A percentile compares a stretch with the other conserved stretches of the same genome.
These are phyloP conservation scores for Zophobas atratus DNA, from an alignment of 1,140 invertebrate species.

Conservation along the genomic window DNA sequence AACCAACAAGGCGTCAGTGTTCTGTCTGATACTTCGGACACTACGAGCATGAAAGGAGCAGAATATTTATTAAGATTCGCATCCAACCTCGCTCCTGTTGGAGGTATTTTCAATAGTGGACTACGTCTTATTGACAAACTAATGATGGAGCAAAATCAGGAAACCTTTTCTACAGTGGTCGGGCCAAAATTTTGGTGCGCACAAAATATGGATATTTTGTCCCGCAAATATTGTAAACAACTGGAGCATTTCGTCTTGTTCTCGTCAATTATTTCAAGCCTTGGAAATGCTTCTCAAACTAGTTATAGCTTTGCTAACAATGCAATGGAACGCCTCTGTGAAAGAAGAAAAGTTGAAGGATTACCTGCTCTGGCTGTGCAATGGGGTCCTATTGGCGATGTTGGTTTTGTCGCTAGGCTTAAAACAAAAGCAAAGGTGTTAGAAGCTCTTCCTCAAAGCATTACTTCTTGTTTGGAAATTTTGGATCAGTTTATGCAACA, in stretches of 20 bases:
- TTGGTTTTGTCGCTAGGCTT: slow-evolving; percentile 69
- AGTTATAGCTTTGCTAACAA: slow-evolving; percentile 82
- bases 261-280: slow-evolving; percentile 83
- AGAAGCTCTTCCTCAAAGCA: slow-evolving; percentile 72
- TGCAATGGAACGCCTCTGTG: slow-evolving; percentile 75
- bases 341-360: slow-evolving; percentile 69
- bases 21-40: slow-evolving; percentile 69
- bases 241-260: slow-evolving; percentile 76
- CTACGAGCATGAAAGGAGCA: slow-evolving; percentile 68
- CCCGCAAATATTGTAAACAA: slow-evolving; percentile 34
- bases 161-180: neutral
- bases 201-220: slow-evolving; percentile 70
- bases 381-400: slow-evolving; percentile 75
- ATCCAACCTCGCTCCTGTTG: slow-evolving; percentile 74
- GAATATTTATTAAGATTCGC: slow-evolving; percentile 74
- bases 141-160: neutral
- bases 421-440: slow-evolving; percentile 13
- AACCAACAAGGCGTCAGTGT: slow-evolving; percentile 67
- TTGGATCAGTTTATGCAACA: slow-evolving; percentile 80
- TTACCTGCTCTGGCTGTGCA: slow-evolving; percentile 74
- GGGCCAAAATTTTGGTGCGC: slow-evolving; percentile 2
- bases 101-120: slow-evolving; percentile 70
- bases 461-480: slow-evolving; percentile 81
- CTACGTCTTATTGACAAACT: neutral
- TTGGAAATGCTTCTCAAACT: slow-evolving; percentile 84